Evolutionary conservation across 2,888 invertebrate species (phyloP), one percentile per base, ranked within the genome.

Genomic region (Pyrocoelia pectoralis): DNA sequence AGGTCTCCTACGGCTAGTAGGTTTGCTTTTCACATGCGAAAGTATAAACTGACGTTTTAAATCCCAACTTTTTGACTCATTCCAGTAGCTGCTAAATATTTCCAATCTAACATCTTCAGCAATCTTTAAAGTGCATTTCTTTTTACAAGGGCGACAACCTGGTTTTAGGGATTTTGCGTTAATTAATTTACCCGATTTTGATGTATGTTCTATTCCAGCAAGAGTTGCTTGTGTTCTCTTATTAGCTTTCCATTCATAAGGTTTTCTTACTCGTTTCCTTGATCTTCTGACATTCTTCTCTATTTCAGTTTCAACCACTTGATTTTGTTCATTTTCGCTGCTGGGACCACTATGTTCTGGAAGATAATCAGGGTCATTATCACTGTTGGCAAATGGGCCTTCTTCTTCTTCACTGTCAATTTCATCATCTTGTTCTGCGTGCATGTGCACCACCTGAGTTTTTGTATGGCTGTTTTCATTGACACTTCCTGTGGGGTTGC

Each of bases 51-150:
- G n/a, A n/a, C n/a, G n/a, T n/a, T n/a, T n/a, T n/a, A n/a, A n/a
- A n/a, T n/a, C n/a, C n/a, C n/a, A n/a, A n/a, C n/a, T n/a, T n/a
- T n/a, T n/a, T n/a, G n/a, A n/a, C n/a, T n/a, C n/a, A n/a, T n/a
- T n/a, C n/a, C n/a, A n/a, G n/a, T n/a, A n/a, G n/a, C n/a, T n/a
- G n/a, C n/a, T n/a, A n/a, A n/a, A 24, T 28, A 50, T 50, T 28
- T 50, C 28, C 29, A 50, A 9, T 28, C 28, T 24, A 50, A 28
- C 14, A 13, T 28, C 50, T 48, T 48, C n/a, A 19, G n/a, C 12
- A 48, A 48, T 48, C 10, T 50, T 50, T 50, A 28, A 24, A 12
- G 13, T 28, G 28, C 24, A 50, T 13, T 50, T 50, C 24, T 48
- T 48, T 18, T 13, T 50, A 4, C 48, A 48, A 48, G 28, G 50